phyloP scores from a whole-genome alignment of 2,797 vertebrate genomes.

The Epinephelus malabaricus region DNA sequence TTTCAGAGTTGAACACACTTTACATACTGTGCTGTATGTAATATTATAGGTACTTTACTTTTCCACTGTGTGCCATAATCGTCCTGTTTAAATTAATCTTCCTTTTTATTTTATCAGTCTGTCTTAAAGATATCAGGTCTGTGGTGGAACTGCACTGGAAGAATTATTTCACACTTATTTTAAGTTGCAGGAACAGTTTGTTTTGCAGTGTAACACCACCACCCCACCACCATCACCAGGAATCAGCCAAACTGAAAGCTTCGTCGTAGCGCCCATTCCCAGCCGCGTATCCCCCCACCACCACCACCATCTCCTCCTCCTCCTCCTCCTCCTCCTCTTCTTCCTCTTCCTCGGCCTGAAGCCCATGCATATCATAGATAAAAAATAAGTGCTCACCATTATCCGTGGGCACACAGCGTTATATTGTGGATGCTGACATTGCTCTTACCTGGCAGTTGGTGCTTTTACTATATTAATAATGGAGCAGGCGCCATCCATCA shows the following conservation, averaged over 20 bases:
- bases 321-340: background rate
- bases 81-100: constrained; percentile 7
- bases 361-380: constrained; percentile 79
- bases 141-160: background rate
- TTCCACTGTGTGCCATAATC: background rate
- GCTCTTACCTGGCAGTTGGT: constrained; percentile 86
- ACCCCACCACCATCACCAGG: background rate
- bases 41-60: background rate
- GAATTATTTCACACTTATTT: background rate
- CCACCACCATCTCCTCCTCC: background rate
- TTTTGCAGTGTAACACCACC: background rate
- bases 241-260: constrained; percentile 44
- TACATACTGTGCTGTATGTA: background rate
- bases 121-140: background rate
- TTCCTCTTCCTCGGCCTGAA: constrained; percentile 37
- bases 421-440: constrained; percentile 87
- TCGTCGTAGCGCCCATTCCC: constrained; percentile 1
- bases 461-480: constrained; percentile 89
- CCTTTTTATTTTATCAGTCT: constrained; percentile 7
- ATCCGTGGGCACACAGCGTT: constrained; percentile 78
- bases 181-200: constrained; percentile 19
- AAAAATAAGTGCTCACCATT: constrained; percentile 80
- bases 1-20: background rate
- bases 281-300: background rate
- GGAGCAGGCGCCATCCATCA: constrained; percentile 84